Base-by-base conservation (phyloP, 2,797 vertebrate species). In the Tenualosa thibaudeaui region DNA sequence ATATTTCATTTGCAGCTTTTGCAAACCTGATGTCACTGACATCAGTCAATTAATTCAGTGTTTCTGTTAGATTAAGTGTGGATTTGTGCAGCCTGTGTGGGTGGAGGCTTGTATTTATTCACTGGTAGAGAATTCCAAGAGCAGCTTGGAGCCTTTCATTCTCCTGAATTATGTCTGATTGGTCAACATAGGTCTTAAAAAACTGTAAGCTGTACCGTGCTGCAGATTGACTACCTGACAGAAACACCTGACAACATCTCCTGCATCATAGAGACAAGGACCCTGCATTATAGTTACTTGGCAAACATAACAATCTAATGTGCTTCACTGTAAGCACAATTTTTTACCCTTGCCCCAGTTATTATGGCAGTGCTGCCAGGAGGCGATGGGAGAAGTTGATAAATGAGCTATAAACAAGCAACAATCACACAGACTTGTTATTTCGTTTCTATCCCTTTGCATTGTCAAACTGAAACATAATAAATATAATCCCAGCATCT, bases 1-100 rank as follows among this genome's bases (percentile, higher is more conserved):
- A 91, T 90, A 88, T 90, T 91, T 92, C 40, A 90, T 88, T 82
- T 65, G 71, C 89, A 90, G 90, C 90, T 43, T 92, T 88, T 84
- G 50, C 87, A 84, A 83, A 93, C 93, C 91, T 92, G 86, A 92
- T 88, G 91, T 89, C 87, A 87, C 83, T 88, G 88, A 91, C 90
- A 91, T 86, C 87, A 54, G 87, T 90, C 84, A 86, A 89, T 92
- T 91, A 90, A 90, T 91, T 84, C 90, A 85, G 89, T 82, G 87
- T 88, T 92, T 90, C 86, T 89, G 87, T 81, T 83, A 84, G 60
- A 51, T 86, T 60, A 62, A n/a, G 87, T 88, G 58, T 86, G 89
- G 85, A 87, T 90, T 85, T 89, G 46, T 83, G 81, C 58, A 56
- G 50, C 9, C 85, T 88, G 83, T 89, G 89, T 87, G 89, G 85